Conservation (phyloP, 2,888 invertebrate species). For the Bimastos eiseni region DNA sequence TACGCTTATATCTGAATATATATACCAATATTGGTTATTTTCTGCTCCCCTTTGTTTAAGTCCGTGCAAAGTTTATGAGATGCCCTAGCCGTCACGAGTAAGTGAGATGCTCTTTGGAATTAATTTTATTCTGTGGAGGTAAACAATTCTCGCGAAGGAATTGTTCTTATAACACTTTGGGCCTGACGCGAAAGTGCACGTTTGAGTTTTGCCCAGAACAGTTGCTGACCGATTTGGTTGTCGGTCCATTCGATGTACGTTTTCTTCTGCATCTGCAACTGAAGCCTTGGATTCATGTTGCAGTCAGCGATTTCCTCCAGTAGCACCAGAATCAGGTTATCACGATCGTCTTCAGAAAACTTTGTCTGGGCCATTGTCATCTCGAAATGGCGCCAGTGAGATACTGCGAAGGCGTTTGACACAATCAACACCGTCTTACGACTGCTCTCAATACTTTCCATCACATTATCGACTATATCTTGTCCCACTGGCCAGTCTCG, state of each 20-base stretch:
- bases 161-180: background rate
- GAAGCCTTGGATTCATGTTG: too few species aligned
- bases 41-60: too few species aligned
- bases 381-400: constrained; percentile 69
- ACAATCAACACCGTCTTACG: background rate
- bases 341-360: constrained; percentile 63
- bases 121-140: background rate
- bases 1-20: too few species aligned
- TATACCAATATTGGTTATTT: too few species aligned
- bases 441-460: background rate
- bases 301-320: too few species aligned
- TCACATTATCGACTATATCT: too few species aligned
- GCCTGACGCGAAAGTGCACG: background rate
- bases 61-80: too few species aligned
- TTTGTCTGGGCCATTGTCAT: constrained; percentile 73
- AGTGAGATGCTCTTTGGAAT: too few species aligned
- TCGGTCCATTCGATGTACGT: too few species aligned
- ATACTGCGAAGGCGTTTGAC: constrained; percentile 14
- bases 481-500: constrained; percentile 75
- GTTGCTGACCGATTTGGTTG: constrained; percentile 8
- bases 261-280: too few species aligned
- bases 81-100: too few species aligned
- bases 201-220: constrained; percentile 10
- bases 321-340: too few species aligned
- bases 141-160: background rate